Conservation (phyloP, 2,888 invertebrate genomes). For the Cotesia congregata region DNA sequence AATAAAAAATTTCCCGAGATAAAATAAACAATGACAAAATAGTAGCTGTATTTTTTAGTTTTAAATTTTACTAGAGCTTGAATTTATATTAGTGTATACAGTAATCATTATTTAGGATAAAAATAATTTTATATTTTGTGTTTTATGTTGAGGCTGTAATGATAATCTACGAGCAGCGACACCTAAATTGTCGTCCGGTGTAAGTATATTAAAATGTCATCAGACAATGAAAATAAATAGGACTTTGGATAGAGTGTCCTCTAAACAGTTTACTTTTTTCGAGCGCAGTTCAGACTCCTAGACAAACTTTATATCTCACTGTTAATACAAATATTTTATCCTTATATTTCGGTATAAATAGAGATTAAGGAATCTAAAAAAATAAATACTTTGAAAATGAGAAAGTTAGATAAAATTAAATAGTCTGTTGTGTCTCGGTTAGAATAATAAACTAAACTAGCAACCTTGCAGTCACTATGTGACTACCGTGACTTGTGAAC, state of each 20-base stretch:
- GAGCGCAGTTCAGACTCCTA: neutral
- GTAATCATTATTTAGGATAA: neutral
- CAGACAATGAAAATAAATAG: constrained; percentile 25
- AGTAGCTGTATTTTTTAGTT: neutral
- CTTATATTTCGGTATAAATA: neutral
- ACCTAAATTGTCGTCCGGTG: constrained; percentile 12
- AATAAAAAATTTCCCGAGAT: neutral
- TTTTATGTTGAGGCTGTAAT: constrained; percentile 2
- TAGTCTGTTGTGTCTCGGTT: neutral
- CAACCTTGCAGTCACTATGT: too few relatives aligned
- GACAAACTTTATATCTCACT: neutral
- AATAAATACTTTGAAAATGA: constrained; percentile 5
- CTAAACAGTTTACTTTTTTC: neutral
- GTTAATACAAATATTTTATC: neutral
- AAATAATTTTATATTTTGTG: neutral
- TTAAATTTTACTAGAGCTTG: neutral
- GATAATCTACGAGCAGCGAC: constrained; percentile 1
- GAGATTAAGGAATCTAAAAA: constrained; percentile 4
- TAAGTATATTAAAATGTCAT: constrained; percentile 21
- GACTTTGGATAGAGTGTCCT: neutral
- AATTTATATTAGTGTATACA: neutral
- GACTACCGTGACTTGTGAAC: too few relatives aligned
- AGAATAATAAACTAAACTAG: constrained; percentile 17
- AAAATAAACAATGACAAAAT: neutral
- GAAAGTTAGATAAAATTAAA: constrained; percentile 19